Evolutionary conservation across 2,797 vertebrate genomes (phyloP).

Genomic region (Adrianichthys oophorus): DNA sequence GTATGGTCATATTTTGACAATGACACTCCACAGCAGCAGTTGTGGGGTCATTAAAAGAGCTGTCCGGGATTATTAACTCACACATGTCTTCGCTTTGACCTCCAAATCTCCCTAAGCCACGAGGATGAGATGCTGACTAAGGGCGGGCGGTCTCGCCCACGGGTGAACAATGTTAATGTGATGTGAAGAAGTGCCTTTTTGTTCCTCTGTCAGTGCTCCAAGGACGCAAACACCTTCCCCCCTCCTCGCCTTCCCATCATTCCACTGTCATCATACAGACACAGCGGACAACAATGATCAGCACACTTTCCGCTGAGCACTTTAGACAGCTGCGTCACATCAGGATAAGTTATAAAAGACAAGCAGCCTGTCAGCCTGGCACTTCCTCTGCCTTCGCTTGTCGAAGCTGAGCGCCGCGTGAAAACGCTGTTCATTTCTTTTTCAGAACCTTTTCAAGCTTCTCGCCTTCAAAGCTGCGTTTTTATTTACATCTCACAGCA

Average conservation of each 20-base stretch:
- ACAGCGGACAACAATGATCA: conserved; percentile 40
- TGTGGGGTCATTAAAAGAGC: conserved; percentile 35
- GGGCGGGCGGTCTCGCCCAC: conserved; percentile 52
- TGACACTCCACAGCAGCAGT: conserved; percentile 20
- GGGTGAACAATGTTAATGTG: conserved; percentile 68
- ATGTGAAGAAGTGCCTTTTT: conserved; percentile 47
- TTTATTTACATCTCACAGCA: conserved; percentile 67
- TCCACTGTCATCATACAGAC: conserved; percentile 19
- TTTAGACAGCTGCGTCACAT: conserved; percentile 50
- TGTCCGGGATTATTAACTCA: conserved; percentile 69
- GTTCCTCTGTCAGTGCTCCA: conserved; percentile 42
- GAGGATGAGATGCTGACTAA: conserved; percentile 70
- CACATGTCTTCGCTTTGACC: conserved; percentile 54
- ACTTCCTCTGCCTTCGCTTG: conserved; percentile 43
- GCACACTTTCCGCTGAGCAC: conserved; percentile 6
- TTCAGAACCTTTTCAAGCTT: conserved; percentile 40
- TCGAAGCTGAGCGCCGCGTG: conserved; percentile 25
- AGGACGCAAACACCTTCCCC: conserved; percentile 39
- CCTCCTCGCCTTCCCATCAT: conserved; percentile 14
- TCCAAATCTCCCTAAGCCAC: conserved; percentile 48
- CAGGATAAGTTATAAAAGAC: conserved; percentile 51
- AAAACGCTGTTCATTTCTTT: conserved; percentile 26
- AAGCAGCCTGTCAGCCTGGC: conserved; percentile 41
- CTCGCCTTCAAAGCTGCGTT: conserved; percentile 61
- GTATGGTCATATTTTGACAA: too few species aligned